Base-by-base conservation (phyloP, 2,888 invertebrate species). In the Drosophila mimetica region DNA sequence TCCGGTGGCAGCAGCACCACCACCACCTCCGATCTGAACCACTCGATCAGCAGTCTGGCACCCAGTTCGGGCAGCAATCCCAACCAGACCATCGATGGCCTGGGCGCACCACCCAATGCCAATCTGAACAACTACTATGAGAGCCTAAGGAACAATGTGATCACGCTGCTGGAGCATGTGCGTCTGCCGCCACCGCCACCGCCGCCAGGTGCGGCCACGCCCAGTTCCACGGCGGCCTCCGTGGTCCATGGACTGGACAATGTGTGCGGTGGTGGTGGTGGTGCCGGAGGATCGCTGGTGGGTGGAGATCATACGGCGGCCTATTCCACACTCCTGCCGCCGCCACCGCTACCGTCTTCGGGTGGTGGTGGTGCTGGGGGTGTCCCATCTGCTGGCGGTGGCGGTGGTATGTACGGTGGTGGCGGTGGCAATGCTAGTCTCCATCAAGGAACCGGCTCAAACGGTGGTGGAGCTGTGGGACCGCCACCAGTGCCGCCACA, bases 51-150 rank as follows among this genome's bases (percentile, higher is more conserved):
- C 16, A 71, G 18, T 16, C n/a, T 65, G 22, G 65, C 65, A 2
- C 50, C 55, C 71, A 77, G 64, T 9, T 42, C 63, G 54, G 60
- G 36, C 54, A 63, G 71, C 50, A 64, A 51, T 20, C 42, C 65
- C 9, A 63, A 51, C 14, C 46, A 39, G 32, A n/a, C 51, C 1
- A 42, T 42, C 13, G 65, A 52, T 5, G 51, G 54, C 1, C 11
- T 39, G 4, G 46, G 70, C 16, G 74, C 66, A 13, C 52, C 79
- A 14, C 75, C 72, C 25, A 75, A 74, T 30, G 57, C 94, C 92
- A 96, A 97, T 92, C 93, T 98, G 76, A 97, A 96, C 91, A 97
- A 97, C 90, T 98, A 98, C 92, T 97, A 97, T 92, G 97, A 97
- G 92, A 97, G 97, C 89, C 93, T 98, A 82, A 94, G 97, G 73